Evolutionary conservation across 2,888 invertebrate species (phyloP).

Genomic region (Mesodorylaimus sp.): DNA sequence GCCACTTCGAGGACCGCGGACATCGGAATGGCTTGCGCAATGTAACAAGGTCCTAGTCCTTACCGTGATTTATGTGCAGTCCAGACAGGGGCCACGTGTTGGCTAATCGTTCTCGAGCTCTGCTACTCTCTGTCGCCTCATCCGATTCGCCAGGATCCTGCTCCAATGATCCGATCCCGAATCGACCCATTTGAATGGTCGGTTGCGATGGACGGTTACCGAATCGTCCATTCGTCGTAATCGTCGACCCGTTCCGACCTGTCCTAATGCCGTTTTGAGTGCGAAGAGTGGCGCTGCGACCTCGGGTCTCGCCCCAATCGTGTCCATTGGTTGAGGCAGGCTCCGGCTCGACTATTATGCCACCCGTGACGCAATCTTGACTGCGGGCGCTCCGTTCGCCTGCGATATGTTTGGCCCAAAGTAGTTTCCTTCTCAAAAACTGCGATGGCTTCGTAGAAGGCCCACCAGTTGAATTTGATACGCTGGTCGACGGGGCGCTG

Average conservation of each 20-base stretch:
- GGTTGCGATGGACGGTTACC: too few species aligned
- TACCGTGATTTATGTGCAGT: slow-evolving; percentile 9
- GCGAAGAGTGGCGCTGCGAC: background rate
- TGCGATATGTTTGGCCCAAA: slow-evolving; percentile 5
- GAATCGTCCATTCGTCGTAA: background rate
- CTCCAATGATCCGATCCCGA: background rate
- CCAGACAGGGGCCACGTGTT: slow-evolving; percentile 15
- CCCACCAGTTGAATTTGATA: background rate
- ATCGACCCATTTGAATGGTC: background rate
- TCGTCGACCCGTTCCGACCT: background rate
- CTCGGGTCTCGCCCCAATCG: background rate
- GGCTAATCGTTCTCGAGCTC: background rate
- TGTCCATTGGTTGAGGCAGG: background rate
- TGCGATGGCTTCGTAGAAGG: background rate
- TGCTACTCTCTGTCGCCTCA: too few species aligned
- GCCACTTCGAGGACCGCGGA: too few species aligned
- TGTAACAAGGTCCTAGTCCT: slow-evolving; percentile 26
- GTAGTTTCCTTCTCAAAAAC: background rate
- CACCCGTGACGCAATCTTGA: slow-evolving; percentile 8
- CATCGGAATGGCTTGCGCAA: too few species aligned
- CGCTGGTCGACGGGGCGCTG: background rate
- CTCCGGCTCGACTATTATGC: background rate
- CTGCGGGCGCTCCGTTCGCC: slow-evolving; percentile 12
- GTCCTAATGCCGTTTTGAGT: too few species aligned
- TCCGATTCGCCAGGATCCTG: background rate